These are phyloP conservation scores for Paraescarpia echinospica DNA, from an alignment of 1,140 invertebrate species.

Conservation along the genomic window DNA sequence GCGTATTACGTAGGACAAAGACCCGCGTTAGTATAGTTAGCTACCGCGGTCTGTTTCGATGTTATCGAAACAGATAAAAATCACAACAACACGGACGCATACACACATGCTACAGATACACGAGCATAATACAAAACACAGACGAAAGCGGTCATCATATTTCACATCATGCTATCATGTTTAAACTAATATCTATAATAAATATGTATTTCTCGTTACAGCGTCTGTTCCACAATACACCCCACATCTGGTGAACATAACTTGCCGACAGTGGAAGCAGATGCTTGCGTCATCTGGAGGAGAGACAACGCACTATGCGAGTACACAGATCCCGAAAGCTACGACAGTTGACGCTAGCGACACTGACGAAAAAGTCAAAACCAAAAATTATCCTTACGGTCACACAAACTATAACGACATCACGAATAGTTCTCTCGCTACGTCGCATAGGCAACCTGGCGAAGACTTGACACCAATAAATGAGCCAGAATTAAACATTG, in stretches of 20 bases:
- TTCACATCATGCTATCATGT: too few relatives aligned
- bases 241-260: neutral
- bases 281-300: neutral
- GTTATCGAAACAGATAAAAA: too few relatives aligned
- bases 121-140: too few relatives aligned
- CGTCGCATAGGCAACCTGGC: neutral
- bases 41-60: too few relatives aligned
- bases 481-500: neutral
- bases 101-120: too few relatives aligned
- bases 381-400: neutral
- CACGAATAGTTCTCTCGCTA: neutral
- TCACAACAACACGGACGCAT: too few relatives aligned
- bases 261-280: neutral
- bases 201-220: neutral
- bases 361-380: neutral
- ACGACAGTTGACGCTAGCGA: neutral
- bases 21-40: too few relatives aligned
- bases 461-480: neutral
- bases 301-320: neutral
- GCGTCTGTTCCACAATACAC: neutral
- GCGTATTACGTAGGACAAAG: too few relatives aligned
- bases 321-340: neutral
- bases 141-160: too few relatives aligned
- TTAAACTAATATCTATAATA: neutral
- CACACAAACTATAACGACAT: neutral